Evolutionary conservation across 2,797 vertebrate genomes (phyloP).

Genomic region (Cephalopachus bancanus): DNA sequence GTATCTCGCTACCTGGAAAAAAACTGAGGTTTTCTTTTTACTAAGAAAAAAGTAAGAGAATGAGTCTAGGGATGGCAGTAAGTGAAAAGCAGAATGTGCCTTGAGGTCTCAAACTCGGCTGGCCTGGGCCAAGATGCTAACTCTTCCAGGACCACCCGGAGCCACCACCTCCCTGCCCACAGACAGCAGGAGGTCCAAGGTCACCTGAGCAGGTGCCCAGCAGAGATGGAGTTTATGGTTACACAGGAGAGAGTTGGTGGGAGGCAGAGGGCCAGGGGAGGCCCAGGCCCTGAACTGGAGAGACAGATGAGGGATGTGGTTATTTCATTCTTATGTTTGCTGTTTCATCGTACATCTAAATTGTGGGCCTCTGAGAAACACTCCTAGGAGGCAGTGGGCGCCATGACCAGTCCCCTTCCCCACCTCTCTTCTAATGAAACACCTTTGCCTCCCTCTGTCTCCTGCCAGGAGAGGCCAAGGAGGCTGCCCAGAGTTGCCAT

Average conservation of each 20-base stretch:
- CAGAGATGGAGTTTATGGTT: background rate
- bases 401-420: background rate
- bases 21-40: background rate
- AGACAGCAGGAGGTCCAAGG: background rate
- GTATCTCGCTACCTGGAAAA: constrained; percentile 33
- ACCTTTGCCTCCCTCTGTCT: constrained; percentile 68
- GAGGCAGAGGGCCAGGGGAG: background rate
- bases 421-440: constrained; percentile 71
- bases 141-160: background rate
- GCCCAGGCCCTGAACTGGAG: background rate
- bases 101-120: constrained; percentile 3
- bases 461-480: constrained; percentile 48
- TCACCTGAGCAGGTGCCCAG: background rate
- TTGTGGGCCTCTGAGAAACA: background rate
- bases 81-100: background rate
- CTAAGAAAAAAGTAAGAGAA: background rate
- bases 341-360: constrained; percentile 22
- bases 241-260: background rate
- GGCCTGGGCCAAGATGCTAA: background rate
- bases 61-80: background rate
- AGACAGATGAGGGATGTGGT: background rate
- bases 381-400: background rate
- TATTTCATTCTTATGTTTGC: background rate
- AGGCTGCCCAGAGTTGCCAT: constrained; percentile 73
- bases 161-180: background rate